phyloP scores from a whole-genome alignment of 2,888 invertebrate genomes.

The Psococerastis gibbosa region DNA sequence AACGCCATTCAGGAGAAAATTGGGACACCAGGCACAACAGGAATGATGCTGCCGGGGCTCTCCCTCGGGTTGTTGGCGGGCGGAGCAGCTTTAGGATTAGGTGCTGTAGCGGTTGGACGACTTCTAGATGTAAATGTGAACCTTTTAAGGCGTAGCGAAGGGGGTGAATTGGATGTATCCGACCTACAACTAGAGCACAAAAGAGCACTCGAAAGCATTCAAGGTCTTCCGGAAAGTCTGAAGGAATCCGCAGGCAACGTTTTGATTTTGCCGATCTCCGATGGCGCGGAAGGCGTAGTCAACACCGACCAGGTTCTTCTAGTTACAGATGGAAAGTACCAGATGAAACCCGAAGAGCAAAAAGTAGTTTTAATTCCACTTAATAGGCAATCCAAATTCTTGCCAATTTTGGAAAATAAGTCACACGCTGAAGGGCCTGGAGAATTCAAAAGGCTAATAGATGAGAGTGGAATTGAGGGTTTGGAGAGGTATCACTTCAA shows the following conservation, averaged over 20 bases:
- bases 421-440: background rate
- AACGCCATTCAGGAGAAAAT: slow-evolving; percentile 40
- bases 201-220: slow-evolving; percentile 30
- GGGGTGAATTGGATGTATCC: slow-evolving; percentile 11
- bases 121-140: slow-evolving; percentile 9
- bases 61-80: slow-evolving; percentile 60
- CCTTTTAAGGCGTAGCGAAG: slow-evolving; percentile 12
- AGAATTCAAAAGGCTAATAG: slow-evolving; percentile 2
- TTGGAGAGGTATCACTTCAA: slow-evolving; percentile 5
- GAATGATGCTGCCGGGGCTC: slow-evolving; percentile 51
- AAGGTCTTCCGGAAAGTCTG: slow-evolving; percentile 6
- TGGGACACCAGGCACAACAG: slow-evolving; percentile 32
- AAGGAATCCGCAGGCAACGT: background rate
- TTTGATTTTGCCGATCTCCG: background rate
- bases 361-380: background rate
- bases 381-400: background rate
- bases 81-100: slow-evolving; percentile 65
- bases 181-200: slow-evolving; percentile 29
- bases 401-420: background rate
- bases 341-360: slow-evolving; percentile 21
- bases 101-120: slow-evolving; percentile 58
- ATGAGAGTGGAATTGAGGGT: slow-evolving; percentile 8
- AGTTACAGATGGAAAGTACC: slow-evolving; percentile 28
- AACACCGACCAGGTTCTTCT: slow-evolving; percentile 34
- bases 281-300: slow-evolving; percentile 33